Conservation (phyloP, 35 echinoderm and acorn worm genomes). For the Holothuria glaberrima region DNA sequence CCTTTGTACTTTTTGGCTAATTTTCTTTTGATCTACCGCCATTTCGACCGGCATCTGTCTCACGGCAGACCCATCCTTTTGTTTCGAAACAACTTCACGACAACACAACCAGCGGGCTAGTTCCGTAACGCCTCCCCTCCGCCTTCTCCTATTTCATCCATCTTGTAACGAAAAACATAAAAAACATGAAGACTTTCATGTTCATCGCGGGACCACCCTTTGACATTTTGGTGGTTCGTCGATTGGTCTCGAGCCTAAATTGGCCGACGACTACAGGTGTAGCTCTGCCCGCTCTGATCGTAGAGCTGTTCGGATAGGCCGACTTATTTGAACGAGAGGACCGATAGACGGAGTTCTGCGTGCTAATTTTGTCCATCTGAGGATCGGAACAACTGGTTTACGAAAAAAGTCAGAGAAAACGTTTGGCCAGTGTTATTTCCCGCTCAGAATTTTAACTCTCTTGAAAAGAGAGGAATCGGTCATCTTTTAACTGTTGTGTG, state of each 20-base stretch:
- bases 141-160: conserved; percentile 17
- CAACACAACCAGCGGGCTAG: conserved; percentile 41
- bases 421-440: no score
- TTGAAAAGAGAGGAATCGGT: no score
- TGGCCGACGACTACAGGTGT: not conserved
- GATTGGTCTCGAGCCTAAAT: not conserved
- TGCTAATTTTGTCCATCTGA: no score
- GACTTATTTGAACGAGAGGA: no score
- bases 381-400: no score
- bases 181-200: conserved; percentile 29
- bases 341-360: no score
- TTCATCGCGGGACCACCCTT: conserved; percentile 27
- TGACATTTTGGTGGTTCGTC: not conserved
- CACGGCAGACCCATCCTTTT: conserved; percentile 21
- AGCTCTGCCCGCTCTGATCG: no score
- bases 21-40: conserved; percentile 29
- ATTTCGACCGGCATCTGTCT: conserved; percentile 25
- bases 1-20: conserved; percentile 19
- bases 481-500: no score
- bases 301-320: no score
- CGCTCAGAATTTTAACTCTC: no score
- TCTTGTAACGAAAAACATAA: conserved; percentile 14
- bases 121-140: not conserved
- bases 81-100: conserved; percentile 10
- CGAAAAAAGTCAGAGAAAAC: no score